phyloP scores from a whole-genome alignment of 2,888 invertebrate species.

The Branchipolynoe longqiensis region DNA sequence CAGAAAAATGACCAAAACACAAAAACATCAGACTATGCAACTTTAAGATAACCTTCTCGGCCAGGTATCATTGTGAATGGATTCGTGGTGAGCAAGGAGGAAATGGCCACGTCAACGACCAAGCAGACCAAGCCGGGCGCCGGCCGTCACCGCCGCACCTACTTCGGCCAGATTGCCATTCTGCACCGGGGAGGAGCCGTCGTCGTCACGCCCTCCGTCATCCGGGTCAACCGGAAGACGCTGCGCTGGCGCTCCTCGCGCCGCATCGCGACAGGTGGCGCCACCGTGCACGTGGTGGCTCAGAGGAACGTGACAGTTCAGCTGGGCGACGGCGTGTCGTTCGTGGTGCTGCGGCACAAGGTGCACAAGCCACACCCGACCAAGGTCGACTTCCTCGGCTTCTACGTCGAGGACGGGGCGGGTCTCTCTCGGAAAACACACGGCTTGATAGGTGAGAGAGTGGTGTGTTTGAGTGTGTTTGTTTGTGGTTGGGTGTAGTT shows the following conservation, averaged over 20 bases:
- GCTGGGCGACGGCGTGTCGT: constrained; percentile 20
- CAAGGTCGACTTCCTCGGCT: constrained; percentile 65
- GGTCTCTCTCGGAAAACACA: constrained; percentile 62
- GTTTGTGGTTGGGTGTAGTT: too few species aligned
- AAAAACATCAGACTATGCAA: too few species aligned
- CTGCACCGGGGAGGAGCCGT: constrained; percentile 19
- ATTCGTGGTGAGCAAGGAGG: constrained; percentile 39
- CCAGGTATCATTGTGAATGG: constrained; percentile 59
- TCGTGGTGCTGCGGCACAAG: constrained; percentile 64
- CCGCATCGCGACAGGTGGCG: constrained; percentile 2
- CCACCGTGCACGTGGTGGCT: constrained; percentile 7
- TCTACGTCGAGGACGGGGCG: constrained; percentile 63
- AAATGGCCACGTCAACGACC: background rate
- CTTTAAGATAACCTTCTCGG: too few species aligned
- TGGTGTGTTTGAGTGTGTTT: background rate
- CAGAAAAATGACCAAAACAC: too few species aligned
- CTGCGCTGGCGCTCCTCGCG: constrained; percentile 29
- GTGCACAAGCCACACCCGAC: constrained; percentile 28
- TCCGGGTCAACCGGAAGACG: constrained; percentile 37
- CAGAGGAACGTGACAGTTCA: constrained; percentile 32
- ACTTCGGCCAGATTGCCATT: constrained; percentile 55
- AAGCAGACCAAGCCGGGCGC: background rate
- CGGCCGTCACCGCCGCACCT: constrained; percentile 30
- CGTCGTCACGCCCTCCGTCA: background rate
- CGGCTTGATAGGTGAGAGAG: constrained; percentile 65